These are phyloP conservation scores for Brachymystax lenok DNA, from an alignment of 2,797 vertebrate species.

Conservation along the genomic window DNA sequence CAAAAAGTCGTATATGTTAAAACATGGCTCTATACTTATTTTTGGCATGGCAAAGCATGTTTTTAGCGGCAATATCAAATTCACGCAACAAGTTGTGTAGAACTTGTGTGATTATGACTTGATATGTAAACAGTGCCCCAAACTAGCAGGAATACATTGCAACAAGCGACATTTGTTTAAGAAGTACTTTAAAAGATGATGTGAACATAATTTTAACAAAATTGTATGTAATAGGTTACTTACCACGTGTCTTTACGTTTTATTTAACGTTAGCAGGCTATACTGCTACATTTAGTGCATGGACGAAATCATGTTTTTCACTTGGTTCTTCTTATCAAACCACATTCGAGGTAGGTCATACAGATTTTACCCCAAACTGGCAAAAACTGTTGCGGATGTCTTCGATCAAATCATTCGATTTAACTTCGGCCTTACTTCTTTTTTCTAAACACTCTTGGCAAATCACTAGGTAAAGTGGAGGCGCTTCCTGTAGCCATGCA, in stretches of 20 bases:
- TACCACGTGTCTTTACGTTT: slow-evolving; percentile 41
- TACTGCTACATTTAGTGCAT: slow-evolving; percentile 26
- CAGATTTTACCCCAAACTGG: slow-evolving; percentile 8
- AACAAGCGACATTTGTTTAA: not conserved
- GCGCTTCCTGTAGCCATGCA: slow-evolving; percentile 45
- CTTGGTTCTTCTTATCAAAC: slow-evolving; percentile 14
- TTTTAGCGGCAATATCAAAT: not conserved
- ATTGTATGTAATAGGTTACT: slow-evolving; percentile 21
- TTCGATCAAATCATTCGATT: slow-evolving; percentile 19
- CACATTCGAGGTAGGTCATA: slow-evolving; percentile 5
- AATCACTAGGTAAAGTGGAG: slow-evolving; percentile 39
- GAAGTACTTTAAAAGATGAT: not conserved
- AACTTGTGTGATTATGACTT: not conserved
- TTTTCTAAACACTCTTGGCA: slow-evolving; percentile 28
- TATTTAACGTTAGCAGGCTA: slow-evolving; percentile 27
- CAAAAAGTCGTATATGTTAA: slow-evolving; percentile 14
- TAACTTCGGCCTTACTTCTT: slow-evolving; percentile 38
- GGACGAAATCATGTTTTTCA: slow-evolving; percentile 29
- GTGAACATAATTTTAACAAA: not conserved
- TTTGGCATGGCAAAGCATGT: not conserved
- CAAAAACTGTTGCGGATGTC: slow-evolving; percentile 9
- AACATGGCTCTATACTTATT: not conserved
- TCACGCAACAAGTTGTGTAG: not conserved
- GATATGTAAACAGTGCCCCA: not conserved
- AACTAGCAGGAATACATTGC: not conserved